Base-by-base conservation (phyloP, 1,140 invertebrate species). In the Linepithema humile region DNA sequence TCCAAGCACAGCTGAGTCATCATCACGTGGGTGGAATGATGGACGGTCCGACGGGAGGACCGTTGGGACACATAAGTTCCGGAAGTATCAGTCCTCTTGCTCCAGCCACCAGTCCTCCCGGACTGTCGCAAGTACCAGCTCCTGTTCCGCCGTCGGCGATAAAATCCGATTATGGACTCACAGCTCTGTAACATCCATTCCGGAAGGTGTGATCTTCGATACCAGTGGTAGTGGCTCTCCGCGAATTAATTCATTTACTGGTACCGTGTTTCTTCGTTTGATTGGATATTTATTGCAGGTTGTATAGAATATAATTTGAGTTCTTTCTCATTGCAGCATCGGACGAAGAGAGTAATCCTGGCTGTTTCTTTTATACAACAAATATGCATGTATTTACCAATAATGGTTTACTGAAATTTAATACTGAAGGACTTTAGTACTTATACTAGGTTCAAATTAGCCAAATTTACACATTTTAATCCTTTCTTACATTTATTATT, bases 161-260 rank as follows among this genome's bases (percentile, higher is more conserved):
- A 83, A 97, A 97, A 93, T 96, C 96, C 67, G 96, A 97, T 87
- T 97, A 97, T 87, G 97, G 96, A 73, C 95, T 97, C 48, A 97
- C 96, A 70, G 94, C 96, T 9, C 95, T 97, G 94, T 97, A 97
- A 96, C 94, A 92, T 90, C 89, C 89, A 89, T 83, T 87, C 70
- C 53, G 59, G 29, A 45, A 77, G 48, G 23, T 59, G 15, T 70
- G 70, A 77, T 50, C 17, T 23, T 82, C 43, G 15, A 38, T 26
- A 35, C 38, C 17, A 75, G 17, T 55, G 7, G 38, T n/a, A n/a
- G 9, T 26, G 15, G 40, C 45, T 20, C 60, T 12, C 23, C 45
- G 17, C 35, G 32, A 6, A 73, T 53, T 3, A 53, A 57, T 43
- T 57, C 32, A 23, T 75, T 55, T n/a, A n/a, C n/a, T n/a, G n/a